phyloP scores from a whole-genome alignment of 2,113 vertebrate species.

The Anguilla rostrata region DNA sequence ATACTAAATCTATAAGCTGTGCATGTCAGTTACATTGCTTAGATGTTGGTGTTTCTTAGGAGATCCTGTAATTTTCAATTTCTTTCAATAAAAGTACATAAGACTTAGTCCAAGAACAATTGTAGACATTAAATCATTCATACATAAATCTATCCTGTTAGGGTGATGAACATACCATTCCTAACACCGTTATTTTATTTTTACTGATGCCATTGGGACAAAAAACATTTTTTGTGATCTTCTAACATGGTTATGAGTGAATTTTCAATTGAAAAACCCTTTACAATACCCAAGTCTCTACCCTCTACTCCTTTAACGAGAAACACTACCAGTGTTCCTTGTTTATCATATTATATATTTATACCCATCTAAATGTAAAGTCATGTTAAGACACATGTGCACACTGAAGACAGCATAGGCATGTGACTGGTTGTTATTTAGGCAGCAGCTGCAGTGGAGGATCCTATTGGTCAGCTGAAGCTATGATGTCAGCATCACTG shows the following conservation, averaged over 20 bases:
- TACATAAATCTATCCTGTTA: not conserved
- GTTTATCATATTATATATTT: not conserved
- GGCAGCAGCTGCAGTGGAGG: slow-evolving; percentile 29
- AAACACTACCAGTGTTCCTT: not conserved
- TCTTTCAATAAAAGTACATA: not conserved
- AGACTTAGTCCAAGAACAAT: not conserved
- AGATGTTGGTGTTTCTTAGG: not conserved
- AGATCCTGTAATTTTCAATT: not conserved
- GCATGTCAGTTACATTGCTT: not conserved
- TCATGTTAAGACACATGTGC: slow-evolving; percentile 2
- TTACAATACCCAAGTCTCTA: not conserved
- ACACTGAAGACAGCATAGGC: slow-evolving; percentile 17
- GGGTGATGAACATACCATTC: not conserved
- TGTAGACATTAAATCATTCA: not conserved
- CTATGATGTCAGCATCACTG: slow-evolving; percentile 23
- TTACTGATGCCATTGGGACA: not conserved
- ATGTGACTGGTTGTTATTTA: slow-evolving; percentile 31
- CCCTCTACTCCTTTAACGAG: not conserved
- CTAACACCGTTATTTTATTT: not conserved
- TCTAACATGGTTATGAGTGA: not conserved
- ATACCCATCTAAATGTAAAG: not conserved
- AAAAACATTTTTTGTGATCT: not conserved
- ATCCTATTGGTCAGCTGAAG: slow-evolving; percentile 33
- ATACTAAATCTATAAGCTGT: not conserved
- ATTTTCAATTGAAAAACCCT: not conserved